Evolutionary conservation across 2,888 invertebrate species (phyloP).

Genomic region (Iphiclides podalirius): DNA sequence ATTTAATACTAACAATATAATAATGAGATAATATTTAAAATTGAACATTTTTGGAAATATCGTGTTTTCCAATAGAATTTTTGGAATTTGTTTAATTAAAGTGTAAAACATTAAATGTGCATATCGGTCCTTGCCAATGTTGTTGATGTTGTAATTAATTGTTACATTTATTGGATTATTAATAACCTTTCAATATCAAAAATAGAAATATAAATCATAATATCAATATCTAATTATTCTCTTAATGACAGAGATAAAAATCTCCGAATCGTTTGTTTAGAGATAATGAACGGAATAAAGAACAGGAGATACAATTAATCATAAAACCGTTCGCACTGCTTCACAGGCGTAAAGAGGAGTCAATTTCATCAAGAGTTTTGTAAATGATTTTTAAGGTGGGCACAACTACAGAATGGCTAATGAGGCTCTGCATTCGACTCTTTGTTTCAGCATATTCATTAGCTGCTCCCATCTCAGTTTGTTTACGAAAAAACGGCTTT

Average conservation of each 20-base stretch:
- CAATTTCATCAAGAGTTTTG: slow-evolving; percentile 66
- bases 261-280: background rate
- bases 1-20: no score
- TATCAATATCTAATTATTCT: no score
- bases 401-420: slow-evolving; percentile 67
- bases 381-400: slow-evolving; percentile 69
- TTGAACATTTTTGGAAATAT: no score
- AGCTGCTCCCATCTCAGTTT: slow-evolving; percentile 60
- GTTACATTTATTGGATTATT: no score
- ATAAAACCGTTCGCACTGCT: slow-evolving; percentile 23
- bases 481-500: slow-evolving; percentile 61
- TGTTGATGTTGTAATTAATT: no score
- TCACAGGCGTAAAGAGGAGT: slow-evolving; percentile 25
- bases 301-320: slow-evolving; percentile 3
- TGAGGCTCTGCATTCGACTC: slow-evolving; percentile 59
- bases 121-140: no score
- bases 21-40: no score
- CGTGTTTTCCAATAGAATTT: no score
- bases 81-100: no score
- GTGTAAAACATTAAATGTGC: no score
- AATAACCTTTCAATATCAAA: no score
- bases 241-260: background rate
- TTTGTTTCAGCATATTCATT: slow-evolving; percentile 75
- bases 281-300: background rate
- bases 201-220: no score